phyloP scores from a whole-genome alignment of 2,888 invertebrate species.

The Pyrocoelia pectoralis region DNA sequence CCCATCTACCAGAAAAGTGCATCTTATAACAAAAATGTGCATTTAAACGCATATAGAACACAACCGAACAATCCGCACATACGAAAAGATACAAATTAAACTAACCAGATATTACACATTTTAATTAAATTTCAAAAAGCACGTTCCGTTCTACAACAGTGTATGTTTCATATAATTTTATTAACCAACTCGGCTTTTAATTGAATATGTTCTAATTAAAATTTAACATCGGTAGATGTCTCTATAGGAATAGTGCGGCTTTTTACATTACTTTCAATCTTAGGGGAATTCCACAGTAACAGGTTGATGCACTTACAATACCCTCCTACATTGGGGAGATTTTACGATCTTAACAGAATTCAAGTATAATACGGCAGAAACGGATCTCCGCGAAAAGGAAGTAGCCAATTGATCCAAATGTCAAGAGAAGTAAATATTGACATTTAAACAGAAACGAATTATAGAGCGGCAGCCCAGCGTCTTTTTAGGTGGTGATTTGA shows the following conservation, averaged over 20 bases:
- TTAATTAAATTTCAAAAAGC: too few relatives aligned
- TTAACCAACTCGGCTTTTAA: too few relatives aligned
- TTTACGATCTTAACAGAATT: conserved; percentile 1
- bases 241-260: too few relatives aligned
- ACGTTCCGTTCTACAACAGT: too few relatives aligned
- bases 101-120: too few relatives aligned
- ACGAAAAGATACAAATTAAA: too few relatives aligned
- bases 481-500: too few relatives aligned
- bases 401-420: background rate
- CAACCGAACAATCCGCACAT: too few relatives aligned
- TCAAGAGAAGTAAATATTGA: background rate
- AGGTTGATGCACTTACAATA: background rate
- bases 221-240: too few relatives aligned
- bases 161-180: too few relatives aligned
- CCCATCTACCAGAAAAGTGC: background rate
- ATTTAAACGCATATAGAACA: background rate
- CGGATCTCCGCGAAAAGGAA: background rate
- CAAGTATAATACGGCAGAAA: background rate
- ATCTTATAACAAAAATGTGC: background rate
- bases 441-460: background rate
- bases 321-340: background rate
- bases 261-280: background rate
- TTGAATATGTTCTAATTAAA: too few relatives aligned
- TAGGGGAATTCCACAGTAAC: background rate
- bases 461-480: too few relatives aligned